Conservation (phyloP, 1,140 invertebrate species). For the Scaptomyza hsui region DNA sequence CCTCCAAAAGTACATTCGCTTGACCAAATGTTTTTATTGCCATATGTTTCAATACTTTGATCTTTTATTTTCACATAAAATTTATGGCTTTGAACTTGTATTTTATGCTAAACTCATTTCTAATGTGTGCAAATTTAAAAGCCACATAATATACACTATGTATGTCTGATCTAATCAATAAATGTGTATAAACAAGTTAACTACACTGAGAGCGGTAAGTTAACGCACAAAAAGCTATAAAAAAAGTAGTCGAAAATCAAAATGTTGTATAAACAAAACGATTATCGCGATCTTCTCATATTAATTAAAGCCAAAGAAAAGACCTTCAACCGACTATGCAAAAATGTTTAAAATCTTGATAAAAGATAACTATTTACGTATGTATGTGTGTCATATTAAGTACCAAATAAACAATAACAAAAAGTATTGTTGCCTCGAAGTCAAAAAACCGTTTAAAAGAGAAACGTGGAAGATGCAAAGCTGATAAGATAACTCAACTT, state of each 20-base stretch:
- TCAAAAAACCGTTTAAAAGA: conserved; percentile 42
- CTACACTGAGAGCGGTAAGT: conserved; percentile 11
- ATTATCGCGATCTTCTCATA: conserved; percentile 31
- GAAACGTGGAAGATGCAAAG: conserved; percentile 41
- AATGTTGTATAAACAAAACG: conserved; percentile 3
- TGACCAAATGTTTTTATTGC: conserved; percentile 6
- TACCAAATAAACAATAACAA: conserved; percentile 8
- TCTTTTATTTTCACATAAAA: conserved; percentile 52
- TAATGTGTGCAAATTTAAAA: neutral
- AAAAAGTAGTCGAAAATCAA: conserved; percentile 30
- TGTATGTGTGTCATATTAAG: conserved; percentile 9
- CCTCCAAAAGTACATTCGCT: conserved; percentile 26
- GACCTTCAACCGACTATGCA: conserved; percentile 29
- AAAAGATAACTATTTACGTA: conserved; percentile 15
- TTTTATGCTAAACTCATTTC: conserved; percentile 9
- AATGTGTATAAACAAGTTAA: conserved; percentile 62
- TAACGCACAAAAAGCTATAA: neutral
- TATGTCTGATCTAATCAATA: conserved; percentile 41
- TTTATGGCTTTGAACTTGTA: conserved; percentile 45
- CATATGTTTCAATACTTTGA: conserved; percentile 39
- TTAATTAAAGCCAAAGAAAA: conserved; percentile 19
- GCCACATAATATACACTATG: conserved; percentile 11
- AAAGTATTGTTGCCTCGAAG: neutral
- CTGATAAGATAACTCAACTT: conserved; percentile 38
- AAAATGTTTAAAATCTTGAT: conserved; percentile 33